Evolutionary conservation across 2,113 vertebrate species (phyloP).

Genomic region (Myocastor coypus): DNA sequence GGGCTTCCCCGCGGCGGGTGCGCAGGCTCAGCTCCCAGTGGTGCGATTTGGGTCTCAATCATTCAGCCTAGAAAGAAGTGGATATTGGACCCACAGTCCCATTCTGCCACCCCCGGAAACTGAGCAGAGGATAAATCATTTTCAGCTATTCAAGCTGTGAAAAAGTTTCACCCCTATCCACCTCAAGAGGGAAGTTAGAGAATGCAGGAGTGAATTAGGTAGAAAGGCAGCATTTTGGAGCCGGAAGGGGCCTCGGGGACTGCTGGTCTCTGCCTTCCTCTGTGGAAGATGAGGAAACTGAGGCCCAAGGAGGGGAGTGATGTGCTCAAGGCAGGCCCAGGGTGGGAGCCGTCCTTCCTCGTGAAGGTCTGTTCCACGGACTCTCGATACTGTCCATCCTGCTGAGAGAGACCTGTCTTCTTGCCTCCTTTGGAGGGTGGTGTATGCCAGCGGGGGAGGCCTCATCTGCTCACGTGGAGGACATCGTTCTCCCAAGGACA

Average conservation of each 20-base stretch:
- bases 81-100: background rate
- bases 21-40: too few relatives aligned
- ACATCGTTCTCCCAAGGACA: too few relatives aligned
- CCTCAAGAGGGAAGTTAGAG: background rate
- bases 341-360: background rate
- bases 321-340: too few relatives aligned
- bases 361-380: background rate
- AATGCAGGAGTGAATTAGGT: background rate
- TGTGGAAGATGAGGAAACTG: background rate
- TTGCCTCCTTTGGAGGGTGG: background rate
- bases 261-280: background rate
- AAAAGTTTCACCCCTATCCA: constrained; percentile 16
- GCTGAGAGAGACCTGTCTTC: background rate
- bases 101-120: background rate
- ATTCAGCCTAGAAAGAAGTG: constrained; percentile 61
- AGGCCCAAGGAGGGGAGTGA: background rate
- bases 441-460: background rate
- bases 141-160: constrained; percentile 24
- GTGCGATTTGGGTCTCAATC: too few relatives aligned
- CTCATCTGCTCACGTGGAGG: background rate
- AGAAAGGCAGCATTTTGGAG: background rate
- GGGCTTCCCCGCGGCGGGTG: too few relatives aligned
- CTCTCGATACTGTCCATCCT: background rate
- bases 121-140: constrained; percentile 18
- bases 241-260: background rate